Percentiles rank a stretch among this genome's conserved stretches.
Conservation (phyloP, 2,888 invertebrate genomes). For the Stenotaenia linearis region DNA sequence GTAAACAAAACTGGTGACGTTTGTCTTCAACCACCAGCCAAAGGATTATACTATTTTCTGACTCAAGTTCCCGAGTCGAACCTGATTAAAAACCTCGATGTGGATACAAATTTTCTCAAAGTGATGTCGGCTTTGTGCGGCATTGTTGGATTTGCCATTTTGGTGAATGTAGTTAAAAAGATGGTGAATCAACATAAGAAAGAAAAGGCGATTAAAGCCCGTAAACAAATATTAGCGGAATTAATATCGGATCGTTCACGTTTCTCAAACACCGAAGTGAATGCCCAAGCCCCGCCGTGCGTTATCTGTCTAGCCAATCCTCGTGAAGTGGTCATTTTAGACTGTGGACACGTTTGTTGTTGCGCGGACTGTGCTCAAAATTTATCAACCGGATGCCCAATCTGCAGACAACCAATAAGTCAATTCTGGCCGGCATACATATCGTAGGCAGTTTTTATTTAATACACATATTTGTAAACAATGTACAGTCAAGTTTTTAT, state of each 20-base stretch:
- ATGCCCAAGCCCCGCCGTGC: constrained; percentile 61
- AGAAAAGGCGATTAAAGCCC: not conserved
- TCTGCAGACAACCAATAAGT: constrained; percentile 66
- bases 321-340: constrained; percentile 77
- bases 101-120: constrained; percentile 56
- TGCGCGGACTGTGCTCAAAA: constrained; percentile 78
- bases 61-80: constrained; percentile 72
- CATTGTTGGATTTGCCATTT: constrained; percentile 53
- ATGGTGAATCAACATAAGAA: not conserved
- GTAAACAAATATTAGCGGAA: not conserved
- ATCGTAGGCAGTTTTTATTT: not conserved
- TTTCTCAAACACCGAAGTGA: constrained; percentile 31
- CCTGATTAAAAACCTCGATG: constrained; percentile 65
- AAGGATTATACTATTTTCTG: constrained; percentile 67
- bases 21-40: constrained; percentile 65
- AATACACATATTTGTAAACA: not conserved
- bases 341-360: constrained; percentile 84
- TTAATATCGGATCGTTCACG: constrained; percentile 43
- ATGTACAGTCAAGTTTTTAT: not conserved
- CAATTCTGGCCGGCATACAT: constrained; percentile 71
- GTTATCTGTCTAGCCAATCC: constrained; percentile 81
- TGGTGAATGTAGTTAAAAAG: constrained; percentile 47
- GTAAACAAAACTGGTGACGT: constrained; percentile 54
- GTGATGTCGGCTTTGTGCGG: constrained; percentile 55
- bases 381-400: constrained; percentile 65